Evolutionary conservation across 30 jellyfish, hydroid and myxozoan species (phyloP).

Genomic region (Hydractinia symbiolongicarpus): DNA sequence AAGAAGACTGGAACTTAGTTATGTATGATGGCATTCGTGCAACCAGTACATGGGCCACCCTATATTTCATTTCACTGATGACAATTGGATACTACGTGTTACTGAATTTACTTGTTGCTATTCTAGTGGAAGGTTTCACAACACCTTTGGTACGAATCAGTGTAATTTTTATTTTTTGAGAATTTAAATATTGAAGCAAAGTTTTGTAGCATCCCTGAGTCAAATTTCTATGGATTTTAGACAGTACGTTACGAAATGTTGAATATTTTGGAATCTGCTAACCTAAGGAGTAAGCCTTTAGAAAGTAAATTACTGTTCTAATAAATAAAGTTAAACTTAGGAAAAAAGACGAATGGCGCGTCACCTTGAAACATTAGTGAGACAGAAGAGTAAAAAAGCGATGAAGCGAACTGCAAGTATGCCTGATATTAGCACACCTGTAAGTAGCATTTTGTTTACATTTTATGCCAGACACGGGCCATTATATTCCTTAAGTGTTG

Average conservation of each 20-base stretch:
- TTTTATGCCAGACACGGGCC: too few species aligned
- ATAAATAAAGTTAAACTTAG: conserved; percentile 1
- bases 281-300: too few species aligned
- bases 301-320: too few species aligned
- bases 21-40: conserved; percentile 94
- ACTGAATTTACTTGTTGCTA: conserved; percentile 77
- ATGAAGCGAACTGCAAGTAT: conserved; percentile 44
- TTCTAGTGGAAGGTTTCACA: conserved; percentile 90
- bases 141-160: conserved; percentile 63
- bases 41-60: conserved; percentile 66
- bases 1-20: conserved; percentile 91
- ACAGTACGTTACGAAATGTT: too few species aligned
- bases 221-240: too few species aligned
- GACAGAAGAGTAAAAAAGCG: conserved; percentile 34
- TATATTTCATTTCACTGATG: conserved; percentile 69
- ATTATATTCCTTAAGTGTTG: too few species aligned
- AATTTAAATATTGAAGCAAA: too few species aligned
- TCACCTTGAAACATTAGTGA: conserved; percentile 55
- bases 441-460: too few species aligned
- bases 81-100: conserved; percentile 87
- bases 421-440: conserved; percentile 34
- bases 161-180: too few species aligned
- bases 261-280: too few species aligned
- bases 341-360: conserved; percentile 85
- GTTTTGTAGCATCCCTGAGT: too few species aligned